These are phyloP conservation scores for Nymphalis io DNA, from an alignment of 1,140 invertebrate genomes.

Conservation along the genomic window DNA sequence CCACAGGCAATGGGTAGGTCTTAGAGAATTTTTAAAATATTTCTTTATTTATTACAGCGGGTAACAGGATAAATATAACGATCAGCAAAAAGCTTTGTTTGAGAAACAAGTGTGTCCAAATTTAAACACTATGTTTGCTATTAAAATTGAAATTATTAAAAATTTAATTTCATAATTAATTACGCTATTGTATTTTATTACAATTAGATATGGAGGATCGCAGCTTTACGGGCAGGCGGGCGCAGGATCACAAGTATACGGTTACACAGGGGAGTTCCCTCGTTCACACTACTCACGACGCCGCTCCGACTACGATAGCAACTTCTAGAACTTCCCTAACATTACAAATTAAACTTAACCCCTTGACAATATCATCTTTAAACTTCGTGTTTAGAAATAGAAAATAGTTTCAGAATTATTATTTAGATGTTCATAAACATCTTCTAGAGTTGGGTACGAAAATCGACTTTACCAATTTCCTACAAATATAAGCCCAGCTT, in stretches of 20 bases:
- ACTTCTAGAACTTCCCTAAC: constrained; percentile 74
- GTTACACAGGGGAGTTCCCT: constrained; percentile 77
- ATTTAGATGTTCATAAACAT: constrained; percentile 26
- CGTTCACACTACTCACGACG: constrained; percentile 80
- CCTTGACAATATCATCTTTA: constrained; percentile 76
- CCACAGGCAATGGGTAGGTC: constrained; percentile 65
- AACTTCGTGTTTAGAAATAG: constrained; percentile 54
- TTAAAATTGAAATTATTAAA: too few relatives aligned
- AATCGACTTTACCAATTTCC: background rate
- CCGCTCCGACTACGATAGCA: constrained; percentile 83
- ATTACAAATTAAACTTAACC: constrained; percentile 46
- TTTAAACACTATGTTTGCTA: too few relatives aligned
- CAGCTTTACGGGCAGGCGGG: constrained; percentile 78
- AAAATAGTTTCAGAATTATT: constrained; percentile 24
- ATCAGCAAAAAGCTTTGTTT: too few relatives aligned
- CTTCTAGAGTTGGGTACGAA: constrained; percentile 19
- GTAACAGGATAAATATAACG: too few relatives aligned
- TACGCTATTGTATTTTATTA: background rate
- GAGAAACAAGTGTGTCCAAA: too few relatives aligned
- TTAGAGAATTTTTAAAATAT: constrained; percentile 42
- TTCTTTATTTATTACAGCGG: too few relatives aligned
- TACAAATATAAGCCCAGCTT: constrained; percentile 14
- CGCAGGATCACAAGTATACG: constrained; percentile 76
- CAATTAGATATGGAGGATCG: constrained; percentile 55
- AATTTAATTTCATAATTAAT: background rate